phyloP scores from a whole-genome alignment of 2,113 vertebrate genomes.

The Scartelaos histophorus region DNA sequence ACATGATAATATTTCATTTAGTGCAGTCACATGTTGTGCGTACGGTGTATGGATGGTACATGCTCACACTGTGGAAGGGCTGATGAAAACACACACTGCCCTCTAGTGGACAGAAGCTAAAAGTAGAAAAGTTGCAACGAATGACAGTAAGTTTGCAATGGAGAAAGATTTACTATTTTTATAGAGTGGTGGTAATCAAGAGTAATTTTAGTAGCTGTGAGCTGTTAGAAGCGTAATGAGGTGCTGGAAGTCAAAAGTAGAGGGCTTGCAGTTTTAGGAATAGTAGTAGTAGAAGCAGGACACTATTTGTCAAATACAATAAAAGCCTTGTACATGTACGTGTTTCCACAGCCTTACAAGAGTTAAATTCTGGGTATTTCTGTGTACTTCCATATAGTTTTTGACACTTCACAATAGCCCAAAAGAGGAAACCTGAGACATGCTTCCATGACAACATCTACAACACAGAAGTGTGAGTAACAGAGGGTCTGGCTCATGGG shows the following conservation, averaged over 20 bases:
- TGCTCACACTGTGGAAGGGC: background rate
- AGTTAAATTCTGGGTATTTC: background rate
- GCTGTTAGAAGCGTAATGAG: background rate
- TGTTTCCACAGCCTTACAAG: background rate
- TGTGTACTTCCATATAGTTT: slow-evolving; percentile 20
- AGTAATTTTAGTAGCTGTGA: too few relatives aligned
- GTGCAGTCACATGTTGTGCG: background rate
- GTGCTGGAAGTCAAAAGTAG: too few relatives aligned
- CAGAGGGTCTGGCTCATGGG: slow-evolving; percentile 22
- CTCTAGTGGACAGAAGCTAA: background rate
- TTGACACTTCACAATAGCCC: slow-evolving; percentile 14
- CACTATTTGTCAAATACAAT: background rate
- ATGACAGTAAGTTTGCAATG: background rate
- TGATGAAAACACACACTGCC: background rate
- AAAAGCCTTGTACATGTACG: background rate
- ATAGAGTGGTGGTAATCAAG: too few relatives aligned
- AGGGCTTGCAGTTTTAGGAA: background rate
- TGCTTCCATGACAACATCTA: slow-evolving; percentile 46
- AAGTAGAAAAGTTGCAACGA: background rate
- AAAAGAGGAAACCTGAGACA: slow-evolving; percentile 43
- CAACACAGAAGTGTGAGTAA: slow-evolving; percentile 42
- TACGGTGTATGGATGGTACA: background rate
- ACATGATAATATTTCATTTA: slow-evolving; percentile 16
- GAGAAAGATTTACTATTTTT: background rate
- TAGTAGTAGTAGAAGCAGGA: background rate